These are phyloP conservation scores for Philonicus albiceps DNA, from an alignment of 2,888 invertebrate genomes.

Conservation along the genomic window DNA sequence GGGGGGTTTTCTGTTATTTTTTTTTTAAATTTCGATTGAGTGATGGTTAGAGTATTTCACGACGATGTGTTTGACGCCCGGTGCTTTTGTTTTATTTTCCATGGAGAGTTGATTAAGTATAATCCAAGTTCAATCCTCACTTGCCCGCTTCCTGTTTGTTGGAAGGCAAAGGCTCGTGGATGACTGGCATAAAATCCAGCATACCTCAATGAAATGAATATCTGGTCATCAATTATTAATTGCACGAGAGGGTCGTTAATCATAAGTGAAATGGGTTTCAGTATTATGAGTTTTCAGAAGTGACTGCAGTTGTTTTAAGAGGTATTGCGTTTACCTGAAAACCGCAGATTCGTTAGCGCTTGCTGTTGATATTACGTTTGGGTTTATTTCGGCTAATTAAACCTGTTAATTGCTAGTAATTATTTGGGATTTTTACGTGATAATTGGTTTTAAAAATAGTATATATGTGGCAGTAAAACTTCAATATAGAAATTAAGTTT, in stretches of 20 bases:
- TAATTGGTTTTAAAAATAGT: neutral
- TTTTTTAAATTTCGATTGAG: neutral
- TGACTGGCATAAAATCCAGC: neutral
- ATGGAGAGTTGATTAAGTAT: neutral
- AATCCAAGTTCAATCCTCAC: neutral
- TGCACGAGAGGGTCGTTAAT: neutral
- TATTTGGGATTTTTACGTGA: neutral
- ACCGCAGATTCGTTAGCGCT: neutral
- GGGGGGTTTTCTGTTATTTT: neutral
- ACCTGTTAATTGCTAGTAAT: neutral
- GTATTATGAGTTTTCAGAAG: slow-evolving; percentile 2
- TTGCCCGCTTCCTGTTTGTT: neutral
- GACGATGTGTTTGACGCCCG: neutral
- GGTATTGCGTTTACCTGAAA: neutral
- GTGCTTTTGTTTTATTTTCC: neutral
- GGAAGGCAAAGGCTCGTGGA: neutral
- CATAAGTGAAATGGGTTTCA: neutral
- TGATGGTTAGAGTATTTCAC: neutral
- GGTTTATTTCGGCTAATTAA: neutral
- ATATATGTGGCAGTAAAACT: neutral
- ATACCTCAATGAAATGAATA: neutral
- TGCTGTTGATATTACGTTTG: neutral
- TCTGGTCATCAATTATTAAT: slow-evolving; percentile 17
- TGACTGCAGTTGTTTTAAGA: neutral
- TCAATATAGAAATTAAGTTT: neutral